phyloP scores from a whole-genome alignment of 2,113 vertebrate species.

The Ariopsis seemanni region DNA sequence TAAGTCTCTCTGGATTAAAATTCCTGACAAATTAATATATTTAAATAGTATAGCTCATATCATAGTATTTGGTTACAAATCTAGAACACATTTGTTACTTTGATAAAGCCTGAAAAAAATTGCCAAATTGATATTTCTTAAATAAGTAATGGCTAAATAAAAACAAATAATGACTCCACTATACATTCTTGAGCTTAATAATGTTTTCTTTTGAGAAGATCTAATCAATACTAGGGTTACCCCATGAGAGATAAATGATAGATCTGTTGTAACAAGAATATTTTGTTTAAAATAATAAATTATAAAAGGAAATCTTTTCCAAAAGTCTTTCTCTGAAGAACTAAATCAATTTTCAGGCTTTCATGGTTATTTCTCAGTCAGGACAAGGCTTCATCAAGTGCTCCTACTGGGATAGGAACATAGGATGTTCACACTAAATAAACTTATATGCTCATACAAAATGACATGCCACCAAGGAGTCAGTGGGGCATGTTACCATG shows the following conservation, averaged over 20 bases:
- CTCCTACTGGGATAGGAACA: slow-evolving; percentile 47
- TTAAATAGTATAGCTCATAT: neutral
- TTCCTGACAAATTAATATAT: neutral
- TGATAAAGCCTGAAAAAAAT: neutral
- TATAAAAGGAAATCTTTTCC: neutral
- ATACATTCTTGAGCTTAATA: neutral
- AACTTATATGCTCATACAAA: slow-evolving; percentile 71
- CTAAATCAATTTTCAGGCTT: slow-evolving; percentile 41
- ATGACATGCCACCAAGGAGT: slow-evolving; percentile 58
- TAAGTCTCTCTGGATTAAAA: neutral
- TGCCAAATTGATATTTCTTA: neutral
- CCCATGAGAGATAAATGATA: neutral
- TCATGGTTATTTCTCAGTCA: neutral
- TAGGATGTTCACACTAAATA: slow-evolving; percentile 74
- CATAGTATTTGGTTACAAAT: neutral
- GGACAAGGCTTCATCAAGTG: slow-evolving; percentile 46
- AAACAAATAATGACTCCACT: neutral
- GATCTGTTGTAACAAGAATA: neutral
- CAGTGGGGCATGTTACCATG: slow-evolving; percentile 72
- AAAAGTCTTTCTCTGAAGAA: neutral
- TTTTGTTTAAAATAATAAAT: neutral
- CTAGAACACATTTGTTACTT: neutral
- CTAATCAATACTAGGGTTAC: neutral
- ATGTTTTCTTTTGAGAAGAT: neutral
- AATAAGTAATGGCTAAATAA: neutral